phyloP scores from a whole-genome alignment of 2,888 invertebrate species.

The Helobdella robusta region DNA sequence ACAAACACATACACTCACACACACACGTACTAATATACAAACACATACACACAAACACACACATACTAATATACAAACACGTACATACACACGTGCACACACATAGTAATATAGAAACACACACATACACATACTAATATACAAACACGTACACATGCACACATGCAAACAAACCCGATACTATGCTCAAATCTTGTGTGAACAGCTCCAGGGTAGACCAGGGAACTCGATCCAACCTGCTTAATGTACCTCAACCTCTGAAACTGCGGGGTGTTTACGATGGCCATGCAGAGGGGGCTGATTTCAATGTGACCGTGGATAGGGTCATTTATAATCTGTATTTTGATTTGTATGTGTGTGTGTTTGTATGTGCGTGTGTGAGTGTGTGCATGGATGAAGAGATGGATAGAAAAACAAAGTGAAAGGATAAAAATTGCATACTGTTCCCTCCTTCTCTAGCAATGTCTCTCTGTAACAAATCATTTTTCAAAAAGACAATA shows the following conservation, averaged over 20 bases:
- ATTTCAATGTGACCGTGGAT: slow-evolving; percentile 19
- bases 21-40: not conserved
- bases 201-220: slow-evolving; percentile 22
- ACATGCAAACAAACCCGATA: not conserved
- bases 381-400: no score
- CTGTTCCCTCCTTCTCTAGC: no score
- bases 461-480: no score
- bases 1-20: not conserved
- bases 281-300: not conserved
- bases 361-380: no score
- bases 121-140: slow-evolving; percentile 8
- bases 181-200: slow-evolving; percentile 24
- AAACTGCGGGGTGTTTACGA: slow-evolving; percentile 24
- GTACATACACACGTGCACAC: slow-evolving; percentile 15
- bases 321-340: slow-evolving; percentile 13
- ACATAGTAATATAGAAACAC: slow-evolving; percentile 17
- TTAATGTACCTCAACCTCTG: slow-evolving; percentile 17
- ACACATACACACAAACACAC: not conserved
- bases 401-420: no score
- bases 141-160: not conserved
- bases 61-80: slow-evolving; percentile 13
- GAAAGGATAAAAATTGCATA: no score
- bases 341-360: no score
- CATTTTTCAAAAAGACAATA: no score
- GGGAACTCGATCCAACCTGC: slow-evolving; percentile 3